Conservation (phyloP, 2,797 vertebrate species). For the Brotula barbata region DNA sequence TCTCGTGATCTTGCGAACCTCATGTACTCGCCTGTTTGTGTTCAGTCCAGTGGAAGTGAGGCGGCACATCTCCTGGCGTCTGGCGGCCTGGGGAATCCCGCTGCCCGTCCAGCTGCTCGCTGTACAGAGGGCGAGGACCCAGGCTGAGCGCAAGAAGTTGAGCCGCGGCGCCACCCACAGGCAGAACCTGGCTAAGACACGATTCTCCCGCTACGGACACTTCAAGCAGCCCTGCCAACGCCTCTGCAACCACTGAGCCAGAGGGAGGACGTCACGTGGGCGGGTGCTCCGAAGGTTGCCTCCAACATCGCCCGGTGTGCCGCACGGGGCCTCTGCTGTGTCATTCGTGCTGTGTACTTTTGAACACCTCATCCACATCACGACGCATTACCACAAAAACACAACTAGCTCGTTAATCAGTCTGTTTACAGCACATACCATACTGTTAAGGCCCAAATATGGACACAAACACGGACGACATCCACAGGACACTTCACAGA, state of each 20-base stretch:
- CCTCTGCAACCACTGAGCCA: conserved; percentile 75
- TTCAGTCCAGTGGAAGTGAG: conserved; percentile 69
- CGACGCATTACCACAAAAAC: neutral
- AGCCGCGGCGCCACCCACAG: conserved; percentile 71
- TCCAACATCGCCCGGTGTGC: neutral
- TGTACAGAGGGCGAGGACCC: conserved; percentile 58
- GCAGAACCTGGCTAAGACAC: conserved; percentile 73
- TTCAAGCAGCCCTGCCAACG: conserved; percentile 79
- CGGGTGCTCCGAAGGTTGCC: conserved; percentile 3
- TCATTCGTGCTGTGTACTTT: neutral
- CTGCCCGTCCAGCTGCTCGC: conserved; percentile 57
- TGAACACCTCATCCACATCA: neutral
- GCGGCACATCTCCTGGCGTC: conserved; percentile 67
- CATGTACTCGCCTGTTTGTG: neutral
- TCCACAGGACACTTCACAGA: no score
- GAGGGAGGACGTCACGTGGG: no score
- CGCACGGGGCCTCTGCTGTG: conserved; percentile 11
- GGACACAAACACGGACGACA: no score
- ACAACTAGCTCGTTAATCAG: neutral
- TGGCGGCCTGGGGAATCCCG: conserved; percentile 72
- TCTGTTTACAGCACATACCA: no score
- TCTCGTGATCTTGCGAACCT: no score
- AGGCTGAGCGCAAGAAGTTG: conserved; percentile 68
- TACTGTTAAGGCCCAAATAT: no score
- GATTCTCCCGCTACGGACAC: conserved; percentile 65